Base-by-base conservation (phyloP, 2,888 invertebrate genomes). In the Rotaria magnacalcarata region DNA sequence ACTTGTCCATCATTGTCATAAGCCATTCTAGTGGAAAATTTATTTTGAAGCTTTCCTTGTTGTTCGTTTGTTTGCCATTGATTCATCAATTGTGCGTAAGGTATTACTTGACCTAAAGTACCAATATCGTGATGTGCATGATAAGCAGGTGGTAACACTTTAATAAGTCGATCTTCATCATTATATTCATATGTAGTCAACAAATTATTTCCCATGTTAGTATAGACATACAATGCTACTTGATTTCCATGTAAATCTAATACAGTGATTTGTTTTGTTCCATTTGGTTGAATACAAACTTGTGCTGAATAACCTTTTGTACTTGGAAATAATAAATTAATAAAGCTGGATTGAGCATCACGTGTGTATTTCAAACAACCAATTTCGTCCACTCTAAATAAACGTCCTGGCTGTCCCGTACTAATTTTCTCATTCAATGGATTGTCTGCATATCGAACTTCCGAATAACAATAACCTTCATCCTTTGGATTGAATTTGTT, bases 111-210 rank as follows among this genome's bases (percentile, higher is more conserved):
- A 58, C 19, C 8, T 58, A 58, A 58, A 58, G 58, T 58, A 58
- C 21, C 19, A 58, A 58, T 58, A n/a, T 58, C 19, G 10, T 10
- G 58, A 67, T 85, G 16, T 27, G 56, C 75, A 85, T 85, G 75
- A 80, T 52, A 80, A 60, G 52, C 43, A 52, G 85, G 85, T 52
- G 85, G 75, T 60, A 85, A 54, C 7, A 85, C 75, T 85, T 54
- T 75, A 41, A 80, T 34, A 16, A 75, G 27, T 52, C 56, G 74
- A 24, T 85, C n/a, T 41, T 85, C 75, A 21, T 85, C 43, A 43
- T 85, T 74, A 80, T 54, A 85, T n/a, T 85, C 85, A 16, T 85
- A 85, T 54, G 85, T 85, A 54, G 85, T 85, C 14, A 85, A 85
- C n/a, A 19, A 52, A 54, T 85, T 75, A 34, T 85, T 54, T 41